Evolutionary conservation across 1,140 invertebrate genomes (phyloP), one percentile per base, ranked within the genome.

Genomic region (Ceratoteleas bidentatus): DNA sequence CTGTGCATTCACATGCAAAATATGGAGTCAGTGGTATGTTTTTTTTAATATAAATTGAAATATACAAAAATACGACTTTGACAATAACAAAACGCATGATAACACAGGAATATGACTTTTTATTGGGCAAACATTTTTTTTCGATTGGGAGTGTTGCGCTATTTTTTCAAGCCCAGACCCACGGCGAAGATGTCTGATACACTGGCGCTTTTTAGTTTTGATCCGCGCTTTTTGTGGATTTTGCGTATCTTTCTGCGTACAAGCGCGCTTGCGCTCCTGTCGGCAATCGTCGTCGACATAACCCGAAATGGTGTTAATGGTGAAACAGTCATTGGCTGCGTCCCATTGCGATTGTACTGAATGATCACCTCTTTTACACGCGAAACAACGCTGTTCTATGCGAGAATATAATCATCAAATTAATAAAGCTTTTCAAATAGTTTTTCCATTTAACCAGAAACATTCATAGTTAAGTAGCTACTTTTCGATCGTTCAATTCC

Each of bases 111-210:
- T 24, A 43, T 8, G 60, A 15, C 62, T 53, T 62, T 87, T 87
- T 88, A 73, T 4, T 82, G 76, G 33, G 58, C 85, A 60, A 85
- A 80, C 32, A 61, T 85, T 24, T 85, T 86, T 69, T 84, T 85
- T 16, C 8, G 76, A 54, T 66, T 85, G 84, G 4, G 43, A 64
- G n/a, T 14, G 15, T 77, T 70, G 9, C 0, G 36, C 43, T 73
- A 68, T 73, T 73, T 66, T 0, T 68, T 79, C 13, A 79, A 61
- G 43, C 68, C 36, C 14, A 73, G 57, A 16, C 76, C 76, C 47
- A 79, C 69, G n/a, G 76, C 6, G 14, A 38, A 43, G n/a, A 56
- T 16, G 38, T 81, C 40, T 45, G 83, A 14, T 45, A 74, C 33
- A 16, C 68, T 62, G 6, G 16, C 10, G 14, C 34, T 36, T 77